phyloP scores from a whole-genome alignment of 1,140 invertebrate species.

The Drosophila nasuta region DNA sequence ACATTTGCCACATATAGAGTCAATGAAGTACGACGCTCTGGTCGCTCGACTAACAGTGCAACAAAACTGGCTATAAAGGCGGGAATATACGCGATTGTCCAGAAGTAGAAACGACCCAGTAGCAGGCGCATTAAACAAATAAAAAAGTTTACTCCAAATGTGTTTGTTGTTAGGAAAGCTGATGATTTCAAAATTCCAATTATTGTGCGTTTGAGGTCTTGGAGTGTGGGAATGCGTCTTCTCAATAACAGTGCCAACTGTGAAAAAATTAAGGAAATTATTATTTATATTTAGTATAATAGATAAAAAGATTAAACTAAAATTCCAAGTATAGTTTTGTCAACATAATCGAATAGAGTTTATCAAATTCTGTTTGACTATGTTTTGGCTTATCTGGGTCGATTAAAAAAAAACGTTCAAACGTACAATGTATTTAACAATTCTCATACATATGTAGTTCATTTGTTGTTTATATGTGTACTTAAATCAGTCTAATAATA shows the following conservation, averaged over 20 bases:
- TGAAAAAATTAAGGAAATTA: neutral
- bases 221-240: constrained; percentile 87
- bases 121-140: constrained; percentile 88
- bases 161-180: constrained; percentile 90
- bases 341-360: no score
- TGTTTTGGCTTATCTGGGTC: no score
- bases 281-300: no score
- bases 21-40: constrained; percentile 88
- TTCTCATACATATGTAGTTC: no score
- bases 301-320: no score
- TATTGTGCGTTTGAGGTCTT: constrained; percentile 88
- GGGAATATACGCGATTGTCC: constrained; percentile 89
- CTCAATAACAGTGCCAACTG: constrained; percentile 90
- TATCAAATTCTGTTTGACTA: no score
- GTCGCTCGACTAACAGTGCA: constrained; percentile 90
- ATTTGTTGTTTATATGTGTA: no score
- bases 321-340: no score
- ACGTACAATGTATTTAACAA: no score
- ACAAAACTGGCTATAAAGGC: constrained; percentile 88
- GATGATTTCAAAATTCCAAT: constrained; percentile 90
- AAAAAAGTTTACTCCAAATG: constrained; percentile 88
- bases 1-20: constrained; percentile 93
- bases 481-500: no score
- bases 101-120: constrained; percentile 89
- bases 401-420: no score